These are phyloP conservation scores for Agapornis roseicollis DNA, from an alignment of 2,113 vertebrate genomes.

Conservation along the genomic window DNA sequence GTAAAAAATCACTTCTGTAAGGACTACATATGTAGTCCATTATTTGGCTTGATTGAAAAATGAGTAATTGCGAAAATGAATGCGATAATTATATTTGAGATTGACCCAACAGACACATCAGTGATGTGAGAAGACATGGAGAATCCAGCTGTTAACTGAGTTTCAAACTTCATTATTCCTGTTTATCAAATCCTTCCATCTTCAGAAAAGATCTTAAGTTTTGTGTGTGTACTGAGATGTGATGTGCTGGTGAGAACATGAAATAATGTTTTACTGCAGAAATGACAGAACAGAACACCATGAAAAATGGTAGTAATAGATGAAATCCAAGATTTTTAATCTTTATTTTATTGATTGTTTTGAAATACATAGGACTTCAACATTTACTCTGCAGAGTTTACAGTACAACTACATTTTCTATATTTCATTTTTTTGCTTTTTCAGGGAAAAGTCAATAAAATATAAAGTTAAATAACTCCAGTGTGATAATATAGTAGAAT, in stretches of 20 bases:
- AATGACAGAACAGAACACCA: not conserved
- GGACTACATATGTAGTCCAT: not conserved
- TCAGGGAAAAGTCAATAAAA: not conserved
- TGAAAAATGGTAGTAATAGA: not conserved
- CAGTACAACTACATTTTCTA: not conserved
- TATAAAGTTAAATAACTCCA: not conserved
- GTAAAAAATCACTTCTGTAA: slow-evolving; percentile 6
- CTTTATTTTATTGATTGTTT: slow-evolving; percentile 51
- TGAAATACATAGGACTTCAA: slow-evolving; percentile 26
- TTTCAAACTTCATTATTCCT: not conserved
- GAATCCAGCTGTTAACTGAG: not conserved
- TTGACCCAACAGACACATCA: not conserved
- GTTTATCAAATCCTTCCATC: not conserved
- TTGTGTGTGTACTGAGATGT: not conserved
- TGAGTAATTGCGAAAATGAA: not conserved
- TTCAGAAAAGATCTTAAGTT: not conserved
- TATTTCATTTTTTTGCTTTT: not conserved
- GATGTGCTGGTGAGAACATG: not conserved
- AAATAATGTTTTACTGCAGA: not conserved
- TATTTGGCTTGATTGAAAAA: slow-evolving; percentile 24
- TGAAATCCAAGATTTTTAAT: not conserved
- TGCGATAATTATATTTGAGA: slow-evolving; percentile 10
- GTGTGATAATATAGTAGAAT: not conserved
- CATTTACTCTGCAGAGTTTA: slow-evolving; percentile 14
- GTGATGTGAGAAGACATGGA: not conserved